Evolutionary conservation across 1,140 invertebrate genomes (phyloP).

Genomic region (Caenorhabditis tropicalis): DNA sequence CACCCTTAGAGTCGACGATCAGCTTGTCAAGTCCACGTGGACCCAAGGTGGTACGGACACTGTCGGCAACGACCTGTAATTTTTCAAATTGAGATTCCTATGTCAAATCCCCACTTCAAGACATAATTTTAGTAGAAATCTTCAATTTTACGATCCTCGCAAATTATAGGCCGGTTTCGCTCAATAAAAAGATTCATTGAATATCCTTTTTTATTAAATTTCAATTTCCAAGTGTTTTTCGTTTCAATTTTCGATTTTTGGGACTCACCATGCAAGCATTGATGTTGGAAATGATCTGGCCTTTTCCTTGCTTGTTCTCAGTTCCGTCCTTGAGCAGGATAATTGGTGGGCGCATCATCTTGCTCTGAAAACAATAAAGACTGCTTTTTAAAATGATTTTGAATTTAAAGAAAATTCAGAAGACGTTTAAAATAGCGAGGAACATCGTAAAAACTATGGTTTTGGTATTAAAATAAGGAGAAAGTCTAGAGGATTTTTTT

Average conservation of each 20-base stretch:
- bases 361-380: constrained; percentile 9
- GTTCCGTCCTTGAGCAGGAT: constrained; percentile 97
- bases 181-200: neutral
- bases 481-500: neutral
- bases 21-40: constrained; percentile 99
- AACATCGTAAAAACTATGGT: neutral
- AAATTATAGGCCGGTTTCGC: neutral
- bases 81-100: no score
- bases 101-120: no score
- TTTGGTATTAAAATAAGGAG: neutral
- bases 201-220: no score
- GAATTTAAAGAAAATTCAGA: neutral
- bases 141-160: neutral
- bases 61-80: constrained; percentile 83
- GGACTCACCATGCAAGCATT: constrained; percentile 86
- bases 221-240: no score
- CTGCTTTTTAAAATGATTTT: neutral
- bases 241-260: no score
- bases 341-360: constrained; percentile 79
- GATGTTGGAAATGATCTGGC: constrained; percentile 96
- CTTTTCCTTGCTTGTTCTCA: constrained; percentile 91
- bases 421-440: neutral
- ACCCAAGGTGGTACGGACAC: constrained; percentile 92
- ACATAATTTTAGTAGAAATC: no score
- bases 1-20: constrained; percentile 85